Percentiles rank a stretch among this genome's conserved stretches.
Conservation (phyloP, 1,140 invertebrate genomes). For the Grapholita molesta region DNA sequence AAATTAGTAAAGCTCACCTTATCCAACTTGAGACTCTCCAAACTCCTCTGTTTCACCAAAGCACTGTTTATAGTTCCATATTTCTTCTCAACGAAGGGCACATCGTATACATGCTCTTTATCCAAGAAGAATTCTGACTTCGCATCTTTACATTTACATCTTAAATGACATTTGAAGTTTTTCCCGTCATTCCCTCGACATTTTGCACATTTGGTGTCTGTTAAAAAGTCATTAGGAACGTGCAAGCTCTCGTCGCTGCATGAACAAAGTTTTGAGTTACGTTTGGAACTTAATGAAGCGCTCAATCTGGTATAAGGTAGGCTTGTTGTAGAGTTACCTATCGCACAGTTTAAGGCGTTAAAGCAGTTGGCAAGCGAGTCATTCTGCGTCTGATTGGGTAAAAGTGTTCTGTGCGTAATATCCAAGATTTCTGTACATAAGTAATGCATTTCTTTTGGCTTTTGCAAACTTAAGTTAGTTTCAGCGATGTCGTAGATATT, state of each 20-base stretch:
- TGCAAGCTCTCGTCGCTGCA: conserved; percentile 46
- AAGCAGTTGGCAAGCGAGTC: conserved; percentile 75
- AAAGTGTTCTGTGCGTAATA: conserved; percentile 53
- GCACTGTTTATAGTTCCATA: conserved; percentile 54
- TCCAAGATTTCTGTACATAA: conserved; percentile 72
- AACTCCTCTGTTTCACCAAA: conserved; percentile 50
- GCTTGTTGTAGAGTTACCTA: conserved; percentile 58
- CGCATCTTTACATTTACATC: conserved; percentile 51
- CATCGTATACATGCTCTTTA: conserved; percentile 68
- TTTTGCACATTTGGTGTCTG: conserved; percentile 49
- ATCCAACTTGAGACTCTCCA: conserved; percentile 46
- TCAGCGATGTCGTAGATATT: conserved; percentile 51
- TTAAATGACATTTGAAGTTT: conserved; percentile 68
- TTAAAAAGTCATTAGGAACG: conserved; percentile 33
- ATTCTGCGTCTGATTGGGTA: conserved; percentile 48
- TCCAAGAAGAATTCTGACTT: conserved; percentile 56
- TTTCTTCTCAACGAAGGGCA: conserved; percentile 40
- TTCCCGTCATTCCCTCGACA: conserved; percentile 51
- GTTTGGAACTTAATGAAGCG: conserved; percentile 31
- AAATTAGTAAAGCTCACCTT: conserved; percentile 40
- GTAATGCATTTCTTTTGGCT: conserved; percentile 73
- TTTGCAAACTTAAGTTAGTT: conserved; percentile 35
- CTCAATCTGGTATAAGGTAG: conserved; percentile 65
- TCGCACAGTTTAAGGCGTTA: conserved; percentile 77
- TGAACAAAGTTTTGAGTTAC: conserved; percentile 35